Evolutionary conservation across 2,113 vertebrate genomes (phyloP).

Genomic region (Prochilodus magdalenae): DNA sequence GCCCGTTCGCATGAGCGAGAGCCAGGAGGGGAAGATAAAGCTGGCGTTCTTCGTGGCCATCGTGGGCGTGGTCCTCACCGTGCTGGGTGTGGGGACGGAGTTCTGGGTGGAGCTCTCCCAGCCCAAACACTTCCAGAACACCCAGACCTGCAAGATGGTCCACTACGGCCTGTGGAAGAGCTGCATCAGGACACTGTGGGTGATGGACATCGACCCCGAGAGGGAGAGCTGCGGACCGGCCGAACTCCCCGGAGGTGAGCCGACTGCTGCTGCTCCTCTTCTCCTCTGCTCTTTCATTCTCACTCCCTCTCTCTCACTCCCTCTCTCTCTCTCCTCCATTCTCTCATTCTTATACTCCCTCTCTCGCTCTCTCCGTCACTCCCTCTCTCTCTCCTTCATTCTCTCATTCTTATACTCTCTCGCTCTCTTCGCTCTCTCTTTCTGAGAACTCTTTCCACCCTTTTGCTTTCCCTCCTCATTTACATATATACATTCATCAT

Average conservation of each 20-base stretch:
- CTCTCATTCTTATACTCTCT: background rate
- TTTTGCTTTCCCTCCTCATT: background rate
- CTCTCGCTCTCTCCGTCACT: background rate
- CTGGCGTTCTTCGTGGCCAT: slow-evolving; percentile 78
- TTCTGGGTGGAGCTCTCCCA: slow-evolving; percentile 90
- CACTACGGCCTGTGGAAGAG: slow-evolving; percentile 90
- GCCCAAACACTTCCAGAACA: slow-evolving; percentile 79
- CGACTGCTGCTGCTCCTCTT: no score
- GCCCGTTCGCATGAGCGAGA: slow-evolving; percentile 70
- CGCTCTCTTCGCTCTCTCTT: no score
- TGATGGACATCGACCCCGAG: slow-evolving; percentile 81
- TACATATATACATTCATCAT: no score
- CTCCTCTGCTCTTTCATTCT: background rate
- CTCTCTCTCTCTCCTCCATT: background rate
- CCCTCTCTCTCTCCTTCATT: no score
- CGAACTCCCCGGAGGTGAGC: slow-evolving; percentile 85
- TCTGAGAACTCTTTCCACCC: background rate
- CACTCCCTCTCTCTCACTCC: no score
- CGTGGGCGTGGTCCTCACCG: slow-evolving; percentile 82
- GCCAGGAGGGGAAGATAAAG: slow-evolving; percentile 76
- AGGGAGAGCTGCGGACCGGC: slow-evolving; percentile 86
- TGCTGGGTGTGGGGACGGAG: slow-evolving; percentile 88
- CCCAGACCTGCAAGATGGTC: slow-evolving; percentile 81
- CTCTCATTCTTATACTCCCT: background rate
- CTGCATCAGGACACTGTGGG: slow-evolving; percentile 85